Evolutionary conservation across 1,140 invertebrate genomes (phyloP), one percentile per base, ranked within the genome.

Genomic region (Wiebesia pumilae): DNA sequence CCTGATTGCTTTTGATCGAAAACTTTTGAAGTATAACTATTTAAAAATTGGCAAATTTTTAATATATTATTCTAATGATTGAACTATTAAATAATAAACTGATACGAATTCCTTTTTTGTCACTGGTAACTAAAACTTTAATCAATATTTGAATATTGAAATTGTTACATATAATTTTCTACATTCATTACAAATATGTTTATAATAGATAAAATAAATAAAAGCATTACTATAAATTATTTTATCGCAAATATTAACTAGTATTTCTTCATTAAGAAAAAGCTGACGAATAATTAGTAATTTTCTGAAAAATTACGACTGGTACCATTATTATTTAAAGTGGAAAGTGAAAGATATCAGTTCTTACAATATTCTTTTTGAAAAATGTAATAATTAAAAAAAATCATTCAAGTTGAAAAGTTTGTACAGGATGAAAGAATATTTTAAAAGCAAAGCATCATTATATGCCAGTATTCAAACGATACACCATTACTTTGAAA

Each of bases 401-500:
- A 83, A 73, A 58, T 83, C 24, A 58, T 40, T 40, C 16, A 83
- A 75, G 30, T 83, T 14, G 21, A 19, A 75, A 73, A 83, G 14
- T 24, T n/a, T 38, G 1, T 54, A 40, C 14, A 58, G 14, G 16
- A 3, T 6, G 21, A 30, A 14, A n/a, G 3, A 33, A 71, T 82
- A 38, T 82, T 58, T 51, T 19, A 71, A 54, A 83, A 73, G 47
- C 33, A 19, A 77, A 14, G 51, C 69, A 30, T 78, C 73, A 84
- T 78, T 84, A 78, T 84, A 40, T 3, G 2, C 16, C 33, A 67
- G 73, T 69, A 85, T 85, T 80, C 77, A 71, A 69, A 80, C 62
- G 77, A 69, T 81, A 71, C 51, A 40, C 33, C 35, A 81, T 85
- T 85, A 85, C 51, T 73, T 85, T 40, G 67, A 81, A 62, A 85